Evolutionary conservation across 2,113 vertebrate genomes (phyloP).

Genomic region (Carassius gibelio): DNA sequence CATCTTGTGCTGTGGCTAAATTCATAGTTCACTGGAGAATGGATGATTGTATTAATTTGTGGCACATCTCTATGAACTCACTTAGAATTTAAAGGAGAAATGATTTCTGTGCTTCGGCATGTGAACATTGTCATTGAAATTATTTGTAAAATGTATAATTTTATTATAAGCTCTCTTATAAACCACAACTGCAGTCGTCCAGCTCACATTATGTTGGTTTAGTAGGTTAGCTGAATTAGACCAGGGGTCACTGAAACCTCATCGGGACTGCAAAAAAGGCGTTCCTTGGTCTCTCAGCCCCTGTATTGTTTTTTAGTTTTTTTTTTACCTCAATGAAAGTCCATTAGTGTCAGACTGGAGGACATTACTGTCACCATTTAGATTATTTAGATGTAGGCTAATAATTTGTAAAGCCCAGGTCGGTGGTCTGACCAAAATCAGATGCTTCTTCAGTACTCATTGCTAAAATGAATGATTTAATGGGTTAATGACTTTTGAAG

Average conservation of each 20-base stretch:
- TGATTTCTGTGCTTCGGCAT: neutral
- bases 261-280: slow-evolving; percentile 34
- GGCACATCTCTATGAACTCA: neutral
- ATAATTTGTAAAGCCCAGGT: slow-evolving; percentile 60
- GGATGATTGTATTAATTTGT: slow-evolving; percentile 5
- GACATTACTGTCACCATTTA: slow-evolving; percentile 66
- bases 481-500: slow-evolving; percentile 76
- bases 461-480: slow-evolving; percentile 72
- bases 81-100: neutral
- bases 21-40: neutral
- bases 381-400: slow-evolving; percentile 54
- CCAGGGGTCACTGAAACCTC: slow-evolving; percentile 18
- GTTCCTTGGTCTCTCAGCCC: slow-evolving; percentile 44
- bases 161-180: neutral
- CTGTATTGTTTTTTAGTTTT: slow-evolving; percentile 54
- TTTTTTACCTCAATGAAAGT: slow-evolving; percentile 76
- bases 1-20: neutral
- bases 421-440: slow-evolving; percentile 57
- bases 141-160: neutral
- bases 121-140: neutral
- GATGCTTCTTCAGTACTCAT: slow-evolving; percentile 60
- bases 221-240: slow-evolving; percentile 24
- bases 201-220: slow-evolving; percentile 8
- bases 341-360: slow-evolving; percentile 72
- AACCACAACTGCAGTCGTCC: neutral